Evolutionary conservation across 2,797 vertebrate species (phyloP).

Genomic region (Pyrrhura leucotis): DNA sequence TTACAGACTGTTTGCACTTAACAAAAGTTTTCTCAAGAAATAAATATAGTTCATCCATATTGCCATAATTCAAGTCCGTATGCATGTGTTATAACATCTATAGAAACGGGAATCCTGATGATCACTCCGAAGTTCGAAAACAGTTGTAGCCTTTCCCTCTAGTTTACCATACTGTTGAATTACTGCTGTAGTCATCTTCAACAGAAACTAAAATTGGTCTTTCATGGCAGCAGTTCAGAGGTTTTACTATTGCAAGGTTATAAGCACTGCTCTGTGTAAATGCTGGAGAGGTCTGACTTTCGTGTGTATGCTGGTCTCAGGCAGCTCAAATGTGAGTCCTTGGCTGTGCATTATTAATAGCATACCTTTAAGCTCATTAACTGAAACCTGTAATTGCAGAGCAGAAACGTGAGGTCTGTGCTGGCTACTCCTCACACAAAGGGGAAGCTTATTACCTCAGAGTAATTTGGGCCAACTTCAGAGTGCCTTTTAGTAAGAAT

Average conservation of each 20-base stretch:
- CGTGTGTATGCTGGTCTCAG: neutral
- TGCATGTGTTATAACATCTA: neutral
- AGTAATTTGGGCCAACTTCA: neutral
- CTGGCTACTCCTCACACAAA: neutral
- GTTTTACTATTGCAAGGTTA: neutral
- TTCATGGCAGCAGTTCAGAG: rapidly evolving
- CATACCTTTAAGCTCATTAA: neutral
- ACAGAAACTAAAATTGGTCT: neutral
- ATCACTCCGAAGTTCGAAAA: neutral
- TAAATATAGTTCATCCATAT: neutral
- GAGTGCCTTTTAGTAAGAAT: neutral
- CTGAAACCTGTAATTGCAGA: neutral
- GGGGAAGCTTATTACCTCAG: neutral
- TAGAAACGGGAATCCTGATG: neutral
- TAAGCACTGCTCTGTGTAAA: neutral
- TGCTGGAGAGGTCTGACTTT: neutral
- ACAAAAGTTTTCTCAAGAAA: neutral
- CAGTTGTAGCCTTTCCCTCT: neutral
- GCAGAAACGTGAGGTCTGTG: neutral
- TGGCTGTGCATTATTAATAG: neutral
- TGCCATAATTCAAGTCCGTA: neutral
- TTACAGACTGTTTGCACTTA: neutral
- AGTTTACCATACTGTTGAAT: rapidly evolving
- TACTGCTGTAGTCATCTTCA: neutral
- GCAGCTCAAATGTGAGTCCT: neutral